Evolutionary conservation across 2,888 invertebrate genomes (phyloP).

Genomic region (Loripinus fragilis): DNA sequence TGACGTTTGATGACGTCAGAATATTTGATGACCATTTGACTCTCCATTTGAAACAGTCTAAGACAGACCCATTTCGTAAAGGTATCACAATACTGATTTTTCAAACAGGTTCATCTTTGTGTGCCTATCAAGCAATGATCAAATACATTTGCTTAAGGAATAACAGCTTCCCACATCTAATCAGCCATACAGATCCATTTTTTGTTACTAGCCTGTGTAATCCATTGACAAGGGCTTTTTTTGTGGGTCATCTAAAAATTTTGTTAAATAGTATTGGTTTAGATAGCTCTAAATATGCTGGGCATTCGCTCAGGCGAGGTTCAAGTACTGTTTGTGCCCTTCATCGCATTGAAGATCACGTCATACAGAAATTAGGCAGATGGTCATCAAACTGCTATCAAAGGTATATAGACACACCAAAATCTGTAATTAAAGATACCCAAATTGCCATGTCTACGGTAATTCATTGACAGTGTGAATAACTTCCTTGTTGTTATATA

Average conservation of each 20-base stretch:
- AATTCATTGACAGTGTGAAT: too few relatives aligned
- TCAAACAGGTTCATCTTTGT: neutral
- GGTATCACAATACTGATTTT: neutral
- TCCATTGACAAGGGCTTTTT: neutral
- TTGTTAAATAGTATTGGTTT: neutral
- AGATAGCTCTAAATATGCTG: neutral
- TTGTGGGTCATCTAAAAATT: neutral
- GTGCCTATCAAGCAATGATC: neutral
- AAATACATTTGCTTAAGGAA: neutral
- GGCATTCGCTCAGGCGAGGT: neutral
- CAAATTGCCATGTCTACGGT: neutral
- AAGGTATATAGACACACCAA: neutral
- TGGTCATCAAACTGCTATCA: conserved; percentile 2
- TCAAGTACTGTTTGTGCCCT: neutral
- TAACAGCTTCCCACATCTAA: neutral
- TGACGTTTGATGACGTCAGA: neutral
- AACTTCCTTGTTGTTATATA: too few relatives aligned
- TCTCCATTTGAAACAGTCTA: neutral
- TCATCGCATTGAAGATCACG: neutral
- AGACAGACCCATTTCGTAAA: neutral
- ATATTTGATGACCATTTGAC: neutral
- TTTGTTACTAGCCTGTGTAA: neutral
- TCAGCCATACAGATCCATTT: neutral
- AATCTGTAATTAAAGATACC: neutral
- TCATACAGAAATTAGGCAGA: neutral